Conservation (phyloP, 2,113 vertebrate genomes). For the Aspidoscelis tigris region DNA sequence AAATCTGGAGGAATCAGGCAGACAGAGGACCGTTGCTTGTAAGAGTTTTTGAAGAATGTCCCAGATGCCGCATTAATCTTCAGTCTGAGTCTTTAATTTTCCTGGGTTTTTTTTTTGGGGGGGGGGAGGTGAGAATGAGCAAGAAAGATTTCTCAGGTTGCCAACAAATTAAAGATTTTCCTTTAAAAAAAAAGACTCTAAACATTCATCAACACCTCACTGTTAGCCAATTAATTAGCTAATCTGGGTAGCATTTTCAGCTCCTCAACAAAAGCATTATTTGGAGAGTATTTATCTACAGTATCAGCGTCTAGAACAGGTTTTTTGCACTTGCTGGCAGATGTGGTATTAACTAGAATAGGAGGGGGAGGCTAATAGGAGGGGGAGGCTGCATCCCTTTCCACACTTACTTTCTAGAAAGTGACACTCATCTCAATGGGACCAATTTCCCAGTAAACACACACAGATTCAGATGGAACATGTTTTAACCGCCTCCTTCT, state of each 20-base stretch:
- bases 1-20: background rate
- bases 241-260: slow-evolving; percentile 15
- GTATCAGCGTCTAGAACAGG: background rate
- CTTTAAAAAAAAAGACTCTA: background rate
- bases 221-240: slow-evolving; percentile 22
- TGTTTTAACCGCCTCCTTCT: no score
- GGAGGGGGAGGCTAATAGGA: background rate
- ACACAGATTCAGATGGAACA: background rate
- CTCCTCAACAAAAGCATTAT: background rate
- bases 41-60: background rate
- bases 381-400: background rate
- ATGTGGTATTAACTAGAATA: background rate
- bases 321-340: background rate
- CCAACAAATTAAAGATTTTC: background rate
- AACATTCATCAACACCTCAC: slow-evolving; percentile 14
- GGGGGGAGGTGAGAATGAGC: background rate
- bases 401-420: slow-evolving; percentile 5
- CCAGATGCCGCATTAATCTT: slow-evolving; percentile 16
- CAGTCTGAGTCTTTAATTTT: slow-evolving; percentile 5
- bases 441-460: background rate
- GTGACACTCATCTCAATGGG: background rate
- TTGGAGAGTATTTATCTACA: slow-evolving; percentile 14
- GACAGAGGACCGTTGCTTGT: background rate
- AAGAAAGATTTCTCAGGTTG: background rate
- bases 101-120: slow-evolving; percentile 8